Conservation (phyloP, 2,888 invertebrate genomes). For the Stenchaetothrips biformis region DNA sequence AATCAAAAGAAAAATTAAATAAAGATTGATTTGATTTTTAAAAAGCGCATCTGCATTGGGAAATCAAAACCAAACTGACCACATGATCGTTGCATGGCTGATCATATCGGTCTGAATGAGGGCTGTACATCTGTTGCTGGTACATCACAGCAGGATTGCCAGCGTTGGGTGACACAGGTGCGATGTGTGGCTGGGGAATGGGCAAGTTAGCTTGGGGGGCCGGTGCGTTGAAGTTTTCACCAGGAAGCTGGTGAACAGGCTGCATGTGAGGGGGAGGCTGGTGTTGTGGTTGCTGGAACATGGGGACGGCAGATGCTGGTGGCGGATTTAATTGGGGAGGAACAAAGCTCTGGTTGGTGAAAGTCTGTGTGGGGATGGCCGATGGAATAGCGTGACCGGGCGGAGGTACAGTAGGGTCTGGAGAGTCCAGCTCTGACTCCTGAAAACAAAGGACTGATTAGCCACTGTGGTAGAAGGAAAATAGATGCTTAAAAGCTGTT, state of each 20-base stretch:
- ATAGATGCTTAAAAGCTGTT: neutral
- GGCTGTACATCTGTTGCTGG: slow-evolving; percentile 14
- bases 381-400: slow-evolving; percentile 33
- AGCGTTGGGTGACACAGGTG: neutral
- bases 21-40: neutral
- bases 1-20: neutral
- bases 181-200: neutral
- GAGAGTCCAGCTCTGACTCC: slow-evolving; percentile 83
- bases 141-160: neutral
- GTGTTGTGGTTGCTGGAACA: neutral
- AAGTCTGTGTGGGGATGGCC: slow-evolving; percentile 74
- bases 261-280: neutral
- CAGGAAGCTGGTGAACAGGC: neutral
- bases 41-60: neutral
- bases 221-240: neutral
- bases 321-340: slow-evolving; percentile 39
- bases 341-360: slow-evolving; percentile 76
- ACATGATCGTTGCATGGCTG: neutral
- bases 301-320: neutral
- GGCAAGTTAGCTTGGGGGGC: neutral
- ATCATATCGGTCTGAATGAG: neutral
- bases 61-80: neutral
- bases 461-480: neutral
- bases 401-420: slow-evolving; percentile 47
- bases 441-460: slow-evolving; percentile 60